These are phyloP conservation scores for Dendrolimus kikuchii DNA, from an alignment of 1,140 invertebrate species.

Conservation along the genomic window DNA sequence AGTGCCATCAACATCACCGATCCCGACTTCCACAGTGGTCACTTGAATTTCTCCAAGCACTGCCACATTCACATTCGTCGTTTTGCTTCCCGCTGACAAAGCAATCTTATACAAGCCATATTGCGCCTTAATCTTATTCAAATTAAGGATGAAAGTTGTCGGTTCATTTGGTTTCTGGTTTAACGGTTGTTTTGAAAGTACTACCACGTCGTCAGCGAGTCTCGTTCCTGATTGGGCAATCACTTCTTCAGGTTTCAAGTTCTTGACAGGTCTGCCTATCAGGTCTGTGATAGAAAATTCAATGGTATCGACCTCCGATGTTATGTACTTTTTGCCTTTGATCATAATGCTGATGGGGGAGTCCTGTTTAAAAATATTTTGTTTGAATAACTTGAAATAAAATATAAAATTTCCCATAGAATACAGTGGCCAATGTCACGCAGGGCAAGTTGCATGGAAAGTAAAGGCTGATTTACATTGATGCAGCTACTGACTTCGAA, in stretches of 20 bases:
- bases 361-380: constrained; percentile 26
- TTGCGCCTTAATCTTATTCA: constrained; percentile 84
- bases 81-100: constrained; percentile 81
- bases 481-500: too few species aligned
- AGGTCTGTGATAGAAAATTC: constrained; percentile 88
- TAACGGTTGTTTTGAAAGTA: constrained; percentile 78
- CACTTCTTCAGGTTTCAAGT: constrained; percentile 76
- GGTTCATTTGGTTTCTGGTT: constrained; percentile 66
- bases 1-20: constrained; percentile 91
- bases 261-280: constrained; percentile 81
- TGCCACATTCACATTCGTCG: constrained; percentile 79
- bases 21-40: constrained; percentile 88
- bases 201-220: constrained; percentile 81
- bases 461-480: too few species aligned
- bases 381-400: constrained; percentile 1
- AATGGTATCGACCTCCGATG: constrained; percentile 79
- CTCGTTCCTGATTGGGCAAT: constrained; percentile 83
- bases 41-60: constrained; percentile 83
- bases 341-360: constrained; percentile 85
- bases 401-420: background rate
- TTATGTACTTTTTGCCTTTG: constrained; percentile 81
- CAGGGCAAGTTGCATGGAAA: too few species aligned
- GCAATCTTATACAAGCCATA: constrained; percentile 89
- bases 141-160: constrained; percentile 85
- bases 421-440: too few species aligned